These are phyloP conservation scores for Camelus bactrianus DNA, from an alignment of 2,113 vertebrate species.

Conservation along the genomic window DNA sequence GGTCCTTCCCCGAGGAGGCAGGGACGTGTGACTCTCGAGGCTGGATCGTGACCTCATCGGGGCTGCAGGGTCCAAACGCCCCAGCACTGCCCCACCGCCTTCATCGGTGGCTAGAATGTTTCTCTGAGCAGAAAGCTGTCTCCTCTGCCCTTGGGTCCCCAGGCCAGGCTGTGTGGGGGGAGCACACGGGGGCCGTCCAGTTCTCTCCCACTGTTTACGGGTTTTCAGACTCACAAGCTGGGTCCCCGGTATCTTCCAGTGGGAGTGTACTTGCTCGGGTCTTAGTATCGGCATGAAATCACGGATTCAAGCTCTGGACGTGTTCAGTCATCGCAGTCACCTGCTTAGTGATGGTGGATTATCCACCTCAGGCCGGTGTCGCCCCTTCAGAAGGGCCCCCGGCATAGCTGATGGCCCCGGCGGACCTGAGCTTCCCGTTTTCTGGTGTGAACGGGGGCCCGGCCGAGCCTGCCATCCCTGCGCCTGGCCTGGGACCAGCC, in stretches of 20 bases:
- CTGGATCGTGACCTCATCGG: too few relatives aligned
- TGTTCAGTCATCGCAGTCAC: background rate
- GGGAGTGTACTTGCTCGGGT: background rate
- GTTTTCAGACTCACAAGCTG: background rate
- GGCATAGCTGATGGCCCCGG: fast-evolving
- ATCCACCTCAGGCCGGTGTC: background rate
- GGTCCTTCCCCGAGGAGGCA: background rate
- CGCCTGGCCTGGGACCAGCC: background rate
- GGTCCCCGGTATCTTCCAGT: background rate
- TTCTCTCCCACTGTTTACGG: background rate
- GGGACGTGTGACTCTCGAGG: too few relatives aligned
- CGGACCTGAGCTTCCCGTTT: too few relatives aligned
- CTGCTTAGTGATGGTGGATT: background rate
- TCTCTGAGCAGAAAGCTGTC: background rate
- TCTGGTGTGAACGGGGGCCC: background rate
- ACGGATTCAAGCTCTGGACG: background rate
- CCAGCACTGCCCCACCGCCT: background rate
- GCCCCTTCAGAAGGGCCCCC: background rate
- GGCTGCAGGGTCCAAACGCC: background rate
- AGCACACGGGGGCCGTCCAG: background rate
- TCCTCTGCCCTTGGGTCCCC: background rate
- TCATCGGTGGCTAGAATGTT: background rate
- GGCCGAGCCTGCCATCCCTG: background rate
- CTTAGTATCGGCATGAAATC: background rate
- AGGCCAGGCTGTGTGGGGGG: background rate